These are phyloP conservation scores for Phrixothrix hirtus DNA, from an alignment of 2,888 invertebrate species.

Conservation along the genomic window DNA sequence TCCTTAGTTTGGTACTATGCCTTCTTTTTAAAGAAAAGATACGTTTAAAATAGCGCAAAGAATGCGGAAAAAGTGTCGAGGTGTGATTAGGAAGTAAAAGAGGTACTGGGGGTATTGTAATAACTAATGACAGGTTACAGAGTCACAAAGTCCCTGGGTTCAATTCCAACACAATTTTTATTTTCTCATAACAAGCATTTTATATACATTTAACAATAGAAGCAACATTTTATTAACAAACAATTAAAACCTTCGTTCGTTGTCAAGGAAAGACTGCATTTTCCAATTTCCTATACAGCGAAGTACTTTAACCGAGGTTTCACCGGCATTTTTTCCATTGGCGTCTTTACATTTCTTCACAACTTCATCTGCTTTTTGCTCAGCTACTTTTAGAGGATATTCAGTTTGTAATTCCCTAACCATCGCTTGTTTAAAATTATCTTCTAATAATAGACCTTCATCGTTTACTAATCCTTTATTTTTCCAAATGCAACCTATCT, in stretches of 20 bases:
- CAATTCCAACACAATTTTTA: no score
- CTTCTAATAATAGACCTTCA: conserved; percentile 4
- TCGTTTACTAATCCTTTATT: conserved; percentile 13
- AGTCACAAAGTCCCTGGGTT: no score
- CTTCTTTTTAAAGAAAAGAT: no score
- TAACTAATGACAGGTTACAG: no score
- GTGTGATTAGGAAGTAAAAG: no score
- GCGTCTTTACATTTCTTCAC: conserved; percentile 4
- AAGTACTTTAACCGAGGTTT: conserved; percentile 8
- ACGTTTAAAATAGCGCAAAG: no score
- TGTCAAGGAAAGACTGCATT: conserved; percentile 8
- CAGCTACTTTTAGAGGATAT: conserved; percentile 1
- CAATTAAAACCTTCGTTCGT: conserved; percentile 1
- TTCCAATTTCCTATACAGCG: conserved; percentile 16
- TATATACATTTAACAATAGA: neutral
- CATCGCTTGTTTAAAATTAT: conserved; percentile 4
- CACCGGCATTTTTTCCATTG: conserved; percentile 4
- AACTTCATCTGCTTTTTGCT: conserved; percentile 10
- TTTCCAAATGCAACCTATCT: conserved; percentile 14
- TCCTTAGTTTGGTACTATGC: no score
- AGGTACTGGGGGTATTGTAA: no score
- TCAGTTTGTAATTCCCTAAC: conserved; percentile 6
- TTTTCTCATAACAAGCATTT: no score
- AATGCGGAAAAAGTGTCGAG: no score
- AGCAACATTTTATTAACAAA: neutral